phyloP scores from a whole-genome alignment of 1,140 invertebrate species.

The Nephila pilipes region DNA sequence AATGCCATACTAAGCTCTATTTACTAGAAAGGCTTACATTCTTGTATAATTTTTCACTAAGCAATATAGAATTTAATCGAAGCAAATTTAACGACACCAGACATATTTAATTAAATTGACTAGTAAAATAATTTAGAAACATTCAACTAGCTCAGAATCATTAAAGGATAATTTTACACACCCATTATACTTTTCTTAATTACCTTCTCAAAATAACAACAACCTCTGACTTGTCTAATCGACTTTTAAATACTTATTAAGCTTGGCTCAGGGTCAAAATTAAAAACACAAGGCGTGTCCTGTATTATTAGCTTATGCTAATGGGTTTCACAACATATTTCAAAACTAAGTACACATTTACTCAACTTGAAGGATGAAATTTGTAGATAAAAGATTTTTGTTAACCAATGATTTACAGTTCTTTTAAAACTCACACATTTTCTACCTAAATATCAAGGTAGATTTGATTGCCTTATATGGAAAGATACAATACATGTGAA shows the following conservation, averaged over 20 bases:
- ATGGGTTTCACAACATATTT: background rate
- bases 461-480: no score
- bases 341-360: background rate
- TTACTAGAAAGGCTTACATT: no score
- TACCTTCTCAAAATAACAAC: background rate
- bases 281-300: slow-evolving; percentile 4
- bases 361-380: background rate
- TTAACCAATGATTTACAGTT: background rate
- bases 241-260: background rate
- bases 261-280: background rate
- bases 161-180: background rate
- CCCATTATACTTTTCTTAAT: background rate
- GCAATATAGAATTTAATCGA: no score
- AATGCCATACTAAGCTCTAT: no score
- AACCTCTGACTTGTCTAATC: background rate
- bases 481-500: no score
- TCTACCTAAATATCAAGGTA: no score
- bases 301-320: background rate
- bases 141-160: no score
- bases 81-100: no score
- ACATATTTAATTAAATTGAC: no score
- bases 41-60: no score
- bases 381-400: background rate
- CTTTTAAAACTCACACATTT: no score
- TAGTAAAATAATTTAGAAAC: no score